Evolutionary conservation across 2,797 vertebrate genomes (phyloP), one percentile per base, ranked within the genome.

Genomic region (Corythornis leucogaster): DNA sequence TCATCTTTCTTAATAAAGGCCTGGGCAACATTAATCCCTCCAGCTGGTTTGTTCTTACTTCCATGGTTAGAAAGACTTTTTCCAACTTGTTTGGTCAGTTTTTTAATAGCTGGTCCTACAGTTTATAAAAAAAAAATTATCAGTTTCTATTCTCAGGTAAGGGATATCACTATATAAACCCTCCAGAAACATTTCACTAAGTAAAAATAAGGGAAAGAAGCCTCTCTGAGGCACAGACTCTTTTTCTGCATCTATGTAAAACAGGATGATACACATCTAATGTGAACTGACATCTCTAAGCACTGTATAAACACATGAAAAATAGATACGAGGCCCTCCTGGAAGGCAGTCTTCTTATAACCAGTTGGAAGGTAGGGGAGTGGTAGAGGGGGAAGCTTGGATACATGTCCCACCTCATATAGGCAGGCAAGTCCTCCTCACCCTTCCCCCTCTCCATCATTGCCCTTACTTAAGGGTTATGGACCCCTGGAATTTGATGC

Each of bases 51-150:
- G 67, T 61, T 97, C 82, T 92, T 93, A 55, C 17, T 96, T 89
- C 85, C 91, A 22, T 92, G 95, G 64, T 87, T 95, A 85, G 93
- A 90, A 87, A 92, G 74, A 21, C 88, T 95, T 35, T 92, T 97
- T 90, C 97, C 97, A 82, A 97, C 95, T 94, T 96, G 95, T 78
- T 96, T 95, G 4, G 96, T 93, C 61, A 95, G 88, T 67, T 89
- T 97, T 92, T 97, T 95, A 92, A 97, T 94, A 75, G 95, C 24
- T 55, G 87, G 77, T 87, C 87, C 98, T 98, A 64, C 82, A 71
- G 42, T 92, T 40, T 22, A 87, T 71, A 14, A 95, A 85, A 92
- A 81, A 74, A 5, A 22, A 74, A 26, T 20, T 54, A n/a, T 75
- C 13, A 38, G 8, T n/a, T 87, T 71, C 12, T 45, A 75, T 54